A percentile compares a stretch with the other conserved stretches of the same genome.
Conservation (phyloP, 2,797 vertebrate genomes). For the Pipistrellus pygmaeus region DNA sequence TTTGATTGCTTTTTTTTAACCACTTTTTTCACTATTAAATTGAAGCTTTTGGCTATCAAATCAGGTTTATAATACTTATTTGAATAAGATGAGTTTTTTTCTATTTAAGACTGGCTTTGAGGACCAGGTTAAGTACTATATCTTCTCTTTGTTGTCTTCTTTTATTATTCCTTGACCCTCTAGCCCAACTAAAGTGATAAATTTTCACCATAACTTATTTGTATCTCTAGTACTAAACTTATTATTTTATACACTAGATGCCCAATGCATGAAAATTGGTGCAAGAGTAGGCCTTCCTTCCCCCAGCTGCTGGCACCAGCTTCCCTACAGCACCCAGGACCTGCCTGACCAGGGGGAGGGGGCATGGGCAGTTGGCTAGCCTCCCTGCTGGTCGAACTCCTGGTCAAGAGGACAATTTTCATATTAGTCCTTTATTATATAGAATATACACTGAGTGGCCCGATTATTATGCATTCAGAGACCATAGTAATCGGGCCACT, state of each 20-base stretch:
- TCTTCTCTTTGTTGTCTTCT: neutral
- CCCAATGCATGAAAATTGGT: too few species aligned
- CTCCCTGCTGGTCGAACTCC: too few species aligned
- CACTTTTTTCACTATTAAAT: constrained; percentile 49
- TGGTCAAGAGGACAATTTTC: too few species aligned
- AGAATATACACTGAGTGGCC: too few species aligned
- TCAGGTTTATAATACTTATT: constrained; percentile 47
- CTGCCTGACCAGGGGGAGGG: too few species aligned
- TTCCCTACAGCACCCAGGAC: too few species aligned
- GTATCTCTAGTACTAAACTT: neutral
- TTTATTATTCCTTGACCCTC: neutral
- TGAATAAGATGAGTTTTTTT: constrained; percentile 46
- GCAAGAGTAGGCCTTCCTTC: too few species aligned
- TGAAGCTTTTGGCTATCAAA: constrained; percentile 2
- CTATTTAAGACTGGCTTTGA: neutral
- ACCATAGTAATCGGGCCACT: too few species aligned
- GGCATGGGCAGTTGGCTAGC: too few species aligned
- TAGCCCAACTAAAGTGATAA: neutral
- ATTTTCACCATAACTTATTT: constrained; percentile 17
- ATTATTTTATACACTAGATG: neutral
- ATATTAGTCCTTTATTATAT: too few species aligned
- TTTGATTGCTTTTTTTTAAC: constrained; percentile 39
- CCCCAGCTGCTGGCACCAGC: too few species aligned
- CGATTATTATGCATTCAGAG: too few species aligned
- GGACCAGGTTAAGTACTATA: neutral